Conservation (phyloP, 2,113 vertebrate species). For the Ovibos moschatus region DNA sequence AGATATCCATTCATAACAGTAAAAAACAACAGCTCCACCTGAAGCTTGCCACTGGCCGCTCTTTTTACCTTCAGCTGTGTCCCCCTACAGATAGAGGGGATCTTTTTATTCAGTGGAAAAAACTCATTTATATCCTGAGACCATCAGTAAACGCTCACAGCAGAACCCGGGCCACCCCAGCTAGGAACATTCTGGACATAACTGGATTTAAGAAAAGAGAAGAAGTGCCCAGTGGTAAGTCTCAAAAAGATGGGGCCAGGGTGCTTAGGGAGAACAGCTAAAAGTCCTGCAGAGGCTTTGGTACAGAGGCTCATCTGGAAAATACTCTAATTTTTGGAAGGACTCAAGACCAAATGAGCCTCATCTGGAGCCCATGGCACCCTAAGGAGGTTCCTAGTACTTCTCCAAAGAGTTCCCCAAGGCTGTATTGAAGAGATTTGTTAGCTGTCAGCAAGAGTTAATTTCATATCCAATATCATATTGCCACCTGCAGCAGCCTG, state of each 20-base stretch:
- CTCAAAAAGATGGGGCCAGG: neutral
- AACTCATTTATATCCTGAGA: neutral
- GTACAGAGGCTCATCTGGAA: neutral
- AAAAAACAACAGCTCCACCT: neutral
- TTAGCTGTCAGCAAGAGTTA: neutral
- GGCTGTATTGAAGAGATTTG: neutral
- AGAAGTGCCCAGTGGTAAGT: neutral
- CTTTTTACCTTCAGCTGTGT: constrained; percentile 1
- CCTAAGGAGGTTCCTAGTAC: neutral
- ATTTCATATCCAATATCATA: neutral
- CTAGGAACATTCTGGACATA: neutral
- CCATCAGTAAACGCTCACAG: neutral
- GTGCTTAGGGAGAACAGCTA: neutral
- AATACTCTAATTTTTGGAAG: neutral
- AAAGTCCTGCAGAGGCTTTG: neutral
- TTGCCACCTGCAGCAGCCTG: neutral
- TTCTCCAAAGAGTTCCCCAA: neutral
- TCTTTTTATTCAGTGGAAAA: constrained; percentile 33
- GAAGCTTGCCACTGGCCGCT: neutral
- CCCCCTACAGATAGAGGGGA: neutral
- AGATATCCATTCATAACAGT: neutral
- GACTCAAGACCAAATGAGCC: neutral
- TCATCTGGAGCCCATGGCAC: neutral
- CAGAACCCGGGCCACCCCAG: neutral
- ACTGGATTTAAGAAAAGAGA: neutral